Evolutionary conservation across 2,888 invertebrate species (phyloP).

Genomic region (Tachina fera): DNA sequence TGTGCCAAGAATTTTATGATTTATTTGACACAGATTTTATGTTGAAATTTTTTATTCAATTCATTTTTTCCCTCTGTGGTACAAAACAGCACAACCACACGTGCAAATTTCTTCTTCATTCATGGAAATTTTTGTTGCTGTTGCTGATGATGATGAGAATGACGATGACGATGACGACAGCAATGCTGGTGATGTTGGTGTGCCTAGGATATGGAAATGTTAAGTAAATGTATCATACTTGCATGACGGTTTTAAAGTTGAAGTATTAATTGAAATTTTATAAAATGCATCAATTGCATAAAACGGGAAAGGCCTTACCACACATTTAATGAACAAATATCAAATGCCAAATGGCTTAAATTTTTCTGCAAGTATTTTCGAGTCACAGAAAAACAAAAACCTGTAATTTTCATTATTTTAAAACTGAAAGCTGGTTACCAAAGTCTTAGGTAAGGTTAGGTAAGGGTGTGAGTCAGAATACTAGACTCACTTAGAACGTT

Average conservation of each 20-base stretch:
- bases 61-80: neutral
- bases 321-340: neutral
- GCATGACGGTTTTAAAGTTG: slow-evolving; percentile 32
- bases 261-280: slow-evolving; percentile 60
- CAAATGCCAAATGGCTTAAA: neutral
- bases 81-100: slow-evolving; percentile 1
- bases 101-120: slow-evolving; percentile 40
- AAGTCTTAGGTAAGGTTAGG: no score
- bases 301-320: slow-evolving; percentile 1
- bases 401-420: no score
- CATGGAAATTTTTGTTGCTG: neutral
- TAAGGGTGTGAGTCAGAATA: no score
- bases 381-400: no score
- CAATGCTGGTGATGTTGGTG: slow-evolving; percentile 7
- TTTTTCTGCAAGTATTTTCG: no score
- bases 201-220: slow-evolving; percentile 54
- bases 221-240: slow-evolving; percentile 59
- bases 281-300: slow-evolving; percentile 47
- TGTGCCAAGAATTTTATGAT: slow-evolving; percentile 77
- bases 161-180: neutral
- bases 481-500: no score
- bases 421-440: no score
- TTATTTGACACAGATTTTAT: slow-evolving; percentile 79
- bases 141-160: neutral
- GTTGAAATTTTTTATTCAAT: slow-evolving; percentile 22